A percentile compares a stretch with the other conserved stretches of the same genome.
Conservation (phyloP, 53 echinoderm and acorn worm species). For the Stichopus horrens region DNA sequence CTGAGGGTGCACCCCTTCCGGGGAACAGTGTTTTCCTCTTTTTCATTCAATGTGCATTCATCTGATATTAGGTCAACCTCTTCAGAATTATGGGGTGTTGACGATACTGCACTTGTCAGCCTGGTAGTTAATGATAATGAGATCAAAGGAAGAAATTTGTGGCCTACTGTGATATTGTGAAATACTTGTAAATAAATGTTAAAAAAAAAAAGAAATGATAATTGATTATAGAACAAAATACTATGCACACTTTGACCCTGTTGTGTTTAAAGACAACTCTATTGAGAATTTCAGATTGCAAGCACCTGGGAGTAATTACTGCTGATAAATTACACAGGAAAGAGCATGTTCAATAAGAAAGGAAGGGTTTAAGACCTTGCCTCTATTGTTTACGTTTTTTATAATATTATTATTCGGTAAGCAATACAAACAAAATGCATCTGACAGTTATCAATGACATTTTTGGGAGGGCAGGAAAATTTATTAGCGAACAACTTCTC, state of each 20-base stretch:
- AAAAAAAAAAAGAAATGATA: background rate
- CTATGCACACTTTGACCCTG: background rate
- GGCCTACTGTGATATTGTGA: no score
- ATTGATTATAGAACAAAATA: background rate
- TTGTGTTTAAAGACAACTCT: background rate
- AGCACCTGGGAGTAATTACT: background rate
- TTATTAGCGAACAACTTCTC: no score
- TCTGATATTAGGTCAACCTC: conserved; percentile 27
- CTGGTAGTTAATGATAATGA: conserved; percentile 32
- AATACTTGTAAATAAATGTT: background rate
- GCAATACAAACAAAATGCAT: no score
- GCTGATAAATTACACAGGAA: no score
- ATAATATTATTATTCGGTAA: no score
- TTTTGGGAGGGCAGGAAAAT: no score
- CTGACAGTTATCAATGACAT: no score
- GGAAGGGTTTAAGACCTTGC: no score
- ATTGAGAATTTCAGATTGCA: background rate
- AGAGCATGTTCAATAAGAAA: no score
- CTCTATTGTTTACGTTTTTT: no score
- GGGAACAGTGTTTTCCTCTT: conserved; percentile 37
- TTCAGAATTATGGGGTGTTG: conserved; percentile 16
- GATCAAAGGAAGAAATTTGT: background rate
- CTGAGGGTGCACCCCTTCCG: conserved; percentile 41
- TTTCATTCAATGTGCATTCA: conserved; percentile 30
- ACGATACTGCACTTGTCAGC: conserved; percentile 43